A percentile compares a stretch with the other conserved stretches of the same genome.
Conservation (phyloP, 2,888 invertebrate species). For the Listrodromus nycthemerus region DNA sequence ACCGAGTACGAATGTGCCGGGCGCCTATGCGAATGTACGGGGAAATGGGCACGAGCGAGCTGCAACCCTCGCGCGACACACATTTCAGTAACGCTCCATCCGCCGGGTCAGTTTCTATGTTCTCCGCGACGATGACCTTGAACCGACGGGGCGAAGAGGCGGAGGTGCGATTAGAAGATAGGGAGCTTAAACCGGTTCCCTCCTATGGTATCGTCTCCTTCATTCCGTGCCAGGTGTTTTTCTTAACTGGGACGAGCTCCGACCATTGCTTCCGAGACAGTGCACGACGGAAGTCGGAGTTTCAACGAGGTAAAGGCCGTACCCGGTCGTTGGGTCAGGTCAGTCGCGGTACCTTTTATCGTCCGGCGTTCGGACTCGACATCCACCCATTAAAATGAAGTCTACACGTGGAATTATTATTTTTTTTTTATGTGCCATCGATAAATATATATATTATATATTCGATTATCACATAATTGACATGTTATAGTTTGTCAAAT, state of each 20-base stretch:
- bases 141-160: not conserved
- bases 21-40: constrained; percentile 8
- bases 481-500: too few relatives aligned
- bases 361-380: not conserved
- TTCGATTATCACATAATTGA: too few relatives aligned
- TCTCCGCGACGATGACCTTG: constrained; percentile 53
- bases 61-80: constrained; percentile 49
- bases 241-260: constrained; percentile 20
- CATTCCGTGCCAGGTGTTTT: constrained; percentile 44
- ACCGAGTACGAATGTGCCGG: not conserved
- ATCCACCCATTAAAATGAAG: too few relatives aligned
- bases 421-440: too few relatives aligned
- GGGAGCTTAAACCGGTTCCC: constrained; percentile 54
- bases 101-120: constrained; percentile 37
- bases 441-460: too few relatives aligned
- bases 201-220: constrained; percentile 51
- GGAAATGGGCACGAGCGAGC: constrained; percentile 43
- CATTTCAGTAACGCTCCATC: constrained; percentile 14
- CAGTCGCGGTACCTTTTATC: constrained; percentile 34
- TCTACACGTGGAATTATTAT: too few relatives aligned
- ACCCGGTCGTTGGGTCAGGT: constrained; percentile 44
- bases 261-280: constrained; percentile 2
- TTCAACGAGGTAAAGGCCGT: constrained; percentile 22
- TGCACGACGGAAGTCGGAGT: constrained; percentile 9
- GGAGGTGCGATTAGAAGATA: constrained; percentile 50